Base-by-base conservation (phyloP, 1,140 invertebrate genomes). In the Ericerus pela region DNA sequence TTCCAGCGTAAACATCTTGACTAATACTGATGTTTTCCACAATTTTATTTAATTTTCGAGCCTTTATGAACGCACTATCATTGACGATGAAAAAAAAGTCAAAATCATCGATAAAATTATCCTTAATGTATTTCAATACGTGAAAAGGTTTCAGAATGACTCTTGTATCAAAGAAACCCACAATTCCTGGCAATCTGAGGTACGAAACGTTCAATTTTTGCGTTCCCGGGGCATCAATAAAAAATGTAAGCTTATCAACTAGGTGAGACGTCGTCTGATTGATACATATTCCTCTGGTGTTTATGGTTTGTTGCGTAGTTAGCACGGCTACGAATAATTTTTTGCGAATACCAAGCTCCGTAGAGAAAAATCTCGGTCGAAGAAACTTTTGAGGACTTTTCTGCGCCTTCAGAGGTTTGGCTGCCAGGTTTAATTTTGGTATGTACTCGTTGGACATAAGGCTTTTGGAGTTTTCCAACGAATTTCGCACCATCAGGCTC, bases 71-170 rank as follows among this genome's bases (percentile, higher is more conserved):
- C 6, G 79, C 82, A 11, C 75, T 76, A 69, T 95, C 90, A 26
- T 83, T 82, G 2, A 85, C 76, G 26, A 96, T 72, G 65, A 89
- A 85, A 69, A 90, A 94, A 68, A 85, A 96, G 70, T 95, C 88
- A 71, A 82, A 95, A 58, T 85, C 83, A 54, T 91, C 81, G 10
- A 86, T 67, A 70, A 86, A 92, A 66, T 90, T 88, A 58, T 93
- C 88, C 16, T 79, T 79, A 5, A 95, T 79, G 64, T 95, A 94
- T 66, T 92, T 90, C 24, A 96, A 72, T 3, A 86, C 77, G 64
- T 92, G 84, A 68, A 88, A 87, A 1, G 85, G 81, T 62, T 82
- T 79, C 2, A 86, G 70, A 62, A 81, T 79, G 59, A 76, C 76
- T 54, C 80, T 73, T 0, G 80, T 81, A 62, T 88, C 85, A 1